Evolutionary conservation across 2,113 vertebrate genomes (phyloP).

Genomic region (Crypturellus undulatus): DNA sequence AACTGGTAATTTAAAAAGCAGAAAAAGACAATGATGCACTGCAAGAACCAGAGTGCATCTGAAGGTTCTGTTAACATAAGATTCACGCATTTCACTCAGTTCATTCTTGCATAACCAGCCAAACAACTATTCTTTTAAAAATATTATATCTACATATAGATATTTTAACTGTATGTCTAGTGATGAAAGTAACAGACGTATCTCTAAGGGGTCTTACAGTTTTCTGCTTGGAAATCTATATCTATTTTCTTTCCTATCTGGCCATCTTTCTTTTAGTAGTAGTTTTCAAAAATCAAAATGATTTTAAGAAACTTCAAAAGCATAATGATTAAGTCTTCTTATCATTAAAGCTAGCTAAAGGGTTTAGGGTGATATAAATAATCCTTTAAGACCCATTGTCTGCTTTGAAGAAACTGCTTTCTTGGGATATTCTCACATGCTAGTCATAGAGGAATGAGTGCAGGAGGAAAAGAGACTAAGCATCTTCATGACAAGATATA

Average conservation of each 20-base stretch:
- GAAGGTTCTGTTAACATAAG: neutral
- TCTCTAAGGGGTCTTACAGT: neutral
- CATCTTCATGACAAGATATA: neutral
- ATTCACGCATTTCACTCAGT: neutral
- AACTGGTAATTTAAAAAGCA: neutral
- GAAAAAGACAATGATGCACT: neutral
- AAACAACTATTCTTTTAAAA: neutral
- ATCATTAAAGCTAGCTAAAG: neutral
- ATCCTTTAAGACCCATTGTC: neutral
- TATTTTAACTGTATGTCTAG: neutral
- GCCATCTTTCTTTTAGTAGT: neutral
- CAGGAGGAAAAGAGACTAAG: neutral
- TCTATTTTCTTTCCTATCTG: neutral
- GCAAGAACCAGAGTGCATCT: fast-evolving
- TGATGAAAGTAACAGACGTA: neutral
- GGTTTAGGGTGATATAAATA: neutral
- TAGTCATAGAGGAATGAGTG: neutral
- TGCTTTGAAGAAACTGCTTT: neutral
- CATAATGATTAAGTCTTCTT: neutral
- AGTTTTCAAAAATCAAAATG: neutral
- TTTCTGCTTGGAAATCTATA: neutral
- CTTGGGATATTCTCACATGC: neutral
- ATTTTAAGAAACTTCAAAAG: neutral
- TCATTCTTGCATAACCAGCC: neutral
- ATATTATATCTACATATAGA: neutral